phyloP scores from a whole-genome alignment of 2,113 vertebrate genomes.

The Nothoprocta perdicaria region DNA sequence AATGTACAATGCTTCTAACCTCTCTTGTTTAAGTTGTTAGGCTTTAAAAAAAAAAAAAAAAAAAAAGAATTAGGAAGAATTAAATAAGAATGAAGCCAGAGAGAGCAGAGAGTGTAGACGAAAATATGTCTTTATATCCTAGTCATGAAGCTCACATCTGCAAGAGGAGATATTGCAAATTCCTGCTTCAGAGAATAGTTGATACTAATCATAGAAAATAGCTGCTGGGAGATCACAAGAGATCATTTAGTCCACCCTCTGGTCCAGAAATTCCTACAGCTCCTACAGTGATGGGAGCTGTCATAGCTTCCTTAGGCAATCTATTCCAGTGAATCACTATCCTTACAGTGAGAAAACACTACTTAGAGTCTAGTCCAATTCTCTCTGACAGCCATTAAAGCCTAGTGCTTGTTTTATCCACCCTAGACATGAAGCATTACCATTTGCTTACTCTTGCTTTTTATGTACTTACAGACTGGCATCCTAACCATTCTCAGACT shows the following conservation, averaged over 20 bases:
- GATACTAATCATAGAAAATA: background rate
- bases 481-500: background rate
- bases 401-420: background rate
- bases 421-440: background rate
- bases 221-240: background rate
- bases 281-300: background rate
- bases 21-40: background rate
- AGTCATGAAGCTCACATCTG: background rate
- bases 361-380: background rate
- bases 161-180: background rate
- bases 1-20: background rate
- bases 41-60: background rate
- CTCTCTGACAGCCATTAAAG: background rate
- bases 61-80: background rate
- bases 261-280: background rate
- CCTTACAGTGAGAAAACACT: background rate
- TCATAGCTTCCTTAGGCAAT: background rate
- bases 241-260: background rate
- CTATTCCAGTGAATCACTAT: background rate
- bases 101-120: background rate
- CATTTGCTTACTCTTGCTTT: background rate
- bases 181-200: conserved; percentile 11
- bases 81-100: conserved; percentile 8
- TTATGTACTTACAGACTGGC: background rate
- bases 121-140: background rate